Evolutionary conservation across 1,140 invertebrate genomes (phyloP).

Genomic region (Lanistes nyassanus): DNA sequence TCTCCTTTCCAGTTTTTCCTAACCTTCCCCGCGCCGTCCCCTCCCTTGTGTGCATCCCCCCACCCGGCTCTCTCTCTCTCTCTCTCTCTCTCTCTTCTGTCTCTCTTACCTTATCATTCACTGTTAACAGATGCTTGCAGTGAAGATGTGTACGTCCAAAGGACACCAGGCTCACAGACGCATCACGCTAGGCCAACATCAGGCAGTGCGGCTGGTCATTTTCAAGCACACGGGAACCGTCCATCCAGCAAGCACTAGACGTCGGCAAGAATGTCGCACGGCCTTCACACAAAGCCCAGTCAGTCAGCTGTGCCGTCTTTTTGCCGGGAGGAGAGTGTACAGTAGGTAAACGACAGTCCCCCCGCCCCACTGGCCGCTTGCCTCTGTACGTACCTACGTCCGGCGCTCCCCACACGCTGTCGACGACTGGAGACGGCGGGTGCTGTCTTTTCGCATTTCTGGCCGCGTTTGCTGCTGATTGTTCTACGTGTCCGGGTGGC

Average conservation of each 20-base stretch:
- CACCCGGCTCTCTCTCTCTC: background rate
- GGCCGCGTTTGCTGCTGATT: too few species aligned
- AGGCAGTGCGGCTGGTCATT: background rate
- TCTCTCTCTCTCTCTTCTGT: background rate
- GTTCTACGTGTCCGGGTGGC: too few species aligned
- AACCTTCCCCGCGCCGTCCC: too few species aligned
- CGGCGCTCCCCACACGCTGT: too few species aligned
- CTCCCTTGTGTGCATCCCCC: too few species aligned
- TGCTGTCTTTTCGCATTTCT: too few species aligned
- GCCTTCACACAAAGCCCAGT: background rate
- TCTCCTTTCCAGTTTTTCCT: background rate
- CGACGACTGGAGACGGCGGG: too few species aligned
- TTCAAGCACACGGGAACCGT: background rate
- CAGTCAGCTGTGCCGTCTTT: background rate
- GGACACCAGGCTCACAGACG: background rate
- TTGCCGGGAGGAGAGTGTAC: too few species aligned
- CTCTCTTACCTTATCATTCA: slow-evolving; percentile 2
- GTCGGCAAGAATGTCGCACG: background rate
- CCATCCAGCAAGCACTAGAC: background rate
- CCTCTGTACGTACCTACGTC: too few species aligned
- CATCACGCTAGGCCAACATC: background rate
- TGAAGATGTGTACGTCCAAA: background rate
- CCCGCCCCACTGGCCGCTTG: too few species aligned
- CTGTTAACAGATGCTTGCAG: too few species aligned
- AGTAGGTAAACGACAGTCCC: too few species aligned